Evolutionary conservation across 2,888 invertebrate genomes (phyloP), one percentile per base, ranked within the genome.

Genomic region (Cheilosia soror): DNA sequence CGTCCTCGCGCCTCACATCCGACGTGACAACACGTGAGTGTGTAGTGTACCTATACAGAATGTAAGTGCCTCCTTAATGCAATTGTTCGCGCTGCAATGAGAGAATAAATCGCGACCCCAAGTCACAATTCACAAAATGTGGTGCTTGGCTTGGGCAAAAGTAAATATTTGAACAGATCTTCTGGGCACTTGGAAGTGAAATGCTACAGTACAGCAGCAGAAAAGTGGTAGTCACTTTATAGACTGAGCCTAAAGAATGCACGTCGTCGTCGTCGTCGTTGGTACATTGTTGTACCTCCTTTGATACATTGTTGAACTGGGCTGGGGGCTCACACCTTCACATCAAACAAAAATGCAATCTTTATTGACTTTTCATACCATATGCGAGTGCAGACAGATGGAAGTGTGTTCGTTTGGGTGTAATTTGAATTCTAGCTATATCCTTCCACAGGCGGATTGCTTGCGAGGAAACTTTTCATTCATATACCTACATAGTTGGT

Each of bases 161-260:
- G 79, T 73, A 79, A 84, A 84, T 84, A 84, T 84, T 84, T 84
- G 60, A 84, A 80, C 79, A 79, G 84, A 84, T 79, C 84, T 84
- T 75, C 84, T 84, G 80, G 80, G 65, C 80, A 84, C 84, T 84
- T 84, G 75, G 66, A 60, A 27, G 75, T 80, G 75, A 84, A 84
- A 79, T 84, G 84, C 80, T 69, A 79, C 78, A 77, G 51, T 71
- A 81, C 69, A 40, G 62, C 77, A 73, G 49, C 83, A 79, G 79
- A 80, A 75, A 84, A 84, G 75, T 84, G 79, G 84, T 69, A 84
- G 75, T 79, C 84, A 76, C 66, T 40, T 20, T 29, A 47, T n/a
- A 57, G 5, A n/a, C 15, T 42, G 40, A 69, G 29, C 13, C 53
- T 31, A 51, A 71, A 71, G 77, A 82, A 77, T 84, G 58, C 60